Percentiles rank a stretch among this genome's conserved stretches.
Evolutionary conservation across 2,113 vertebrate genomes (phyloP).

Genomic region (Ailurus styani): DNA sequence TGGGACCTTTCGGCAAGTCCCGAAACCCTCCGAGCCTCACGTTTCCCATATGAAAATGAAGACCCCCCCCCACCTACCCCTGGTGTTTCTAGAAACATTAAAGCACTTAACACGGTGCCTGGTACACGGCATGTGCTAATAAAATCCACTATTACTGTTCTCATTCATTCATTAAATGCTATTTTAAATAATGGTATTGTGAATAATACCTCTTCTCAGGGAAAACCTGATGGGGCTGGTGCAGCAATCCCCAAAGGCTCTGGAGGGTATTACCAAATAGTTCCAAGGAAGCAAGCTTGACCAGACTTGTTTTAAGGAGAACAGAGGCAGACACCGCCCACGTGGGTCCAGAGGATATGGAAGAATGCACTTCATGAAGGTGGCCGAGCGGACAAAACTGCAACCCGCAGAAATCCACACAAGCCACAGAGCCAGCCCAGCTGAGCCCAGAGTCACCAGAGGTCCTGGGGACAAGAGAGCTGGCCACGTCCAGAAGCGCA

Average conservation of each 20-base stretch:
- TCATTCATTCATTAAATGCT: neutral
- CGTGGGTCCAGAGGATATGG: neutral
- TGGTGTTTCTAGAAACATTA: neutral
- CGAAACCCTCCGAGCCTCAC: neutral
- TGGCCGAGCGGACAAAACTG: neutral
- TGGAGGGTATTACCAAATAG: neutral
- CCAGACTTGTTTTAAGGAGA: neutral
- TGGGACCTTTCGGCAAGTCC: neutral
- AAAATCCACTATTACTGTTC: neutral
- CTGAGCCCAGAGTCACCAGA: neutral
- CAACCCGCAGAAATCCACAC: constrained; percentile 10
- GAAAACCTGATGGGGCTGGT: neutral
- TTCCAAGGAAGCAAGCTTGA: constrained; percentile 15
- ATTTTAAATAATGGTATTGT: neutral
- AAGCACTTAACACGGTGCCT: neutral
- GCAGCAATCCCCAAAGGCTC: neutral
- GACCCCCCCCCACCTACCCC: too few species aligned
- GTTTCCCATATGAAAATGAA: neutral
- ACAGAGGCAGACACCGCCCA: neutral
- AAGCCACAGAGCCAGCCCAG: neutral
- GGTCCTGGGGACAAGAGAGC: neutral
- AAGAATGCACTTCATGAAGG: neutral
- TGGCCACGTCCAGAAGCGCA: neutral
- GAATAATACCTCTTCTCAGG: neutral
- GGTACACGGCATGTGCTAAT: neutral